Conservation (phyloP, 1,140 invertebrate species). For the Penaeus indicus region DNA sequence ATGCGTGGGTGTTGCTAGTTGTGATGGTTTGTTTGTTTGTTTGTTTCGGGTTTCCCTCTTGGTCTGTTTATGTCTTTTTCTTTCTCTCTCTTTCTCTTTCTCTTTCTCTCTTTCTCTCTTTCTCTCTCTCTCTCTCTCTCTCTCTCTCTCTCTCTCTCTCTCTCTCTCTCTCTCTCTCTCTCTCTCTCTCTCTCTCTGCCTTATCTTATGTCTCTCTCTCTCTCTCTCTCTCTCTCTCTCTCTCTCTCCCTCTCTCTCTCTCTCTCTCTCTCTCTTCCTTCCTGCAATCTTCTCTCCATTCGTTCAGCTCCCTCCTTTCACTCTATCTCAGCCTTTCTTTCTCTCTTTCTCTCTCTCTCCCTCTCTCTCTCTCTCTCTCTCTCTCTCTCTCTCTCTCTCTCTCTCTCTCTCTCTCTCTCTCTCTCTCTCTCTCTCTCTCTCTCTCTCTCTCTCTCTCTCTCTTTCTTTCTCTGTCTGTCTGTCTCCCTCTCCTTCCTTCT, state of each 20-base stretch:
- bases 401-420: background rate
- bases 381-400: too few species aligned
- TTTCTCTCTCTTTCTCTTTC: too few species aligned
- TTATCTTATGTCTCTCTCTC: too few species aligned
- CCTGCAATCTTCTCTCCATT: background rate
- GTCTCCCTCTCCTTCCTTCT: background rate
- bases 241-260: background rate
- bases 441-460: background rate
- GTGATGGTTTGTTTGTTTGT: too few species aligned
- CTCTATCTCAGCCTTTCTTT: background rate
- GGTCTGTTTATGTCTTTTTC: too few species aligned
- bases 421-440: background rate
- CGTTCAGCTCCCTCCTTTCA: background rate
- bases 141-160: background rate
- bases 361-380: background rate
- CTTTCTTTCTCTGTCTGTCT: background rate
- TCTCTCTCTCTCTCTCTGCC: too few species aligned
- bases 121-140: background rate
- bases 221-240: too few species aligned
- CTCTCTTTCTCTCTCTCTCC: background rate
- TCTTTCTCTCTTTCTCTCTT: background rate
- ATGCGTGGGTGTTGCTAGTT: too few species aligned
- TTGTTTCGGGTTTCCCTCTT: too few species aligned
- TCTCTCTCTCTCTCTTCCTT: background rate
- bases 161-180: background rate